phyloP scores from a whole-genome alignment of 2,888 invertebrate genomes.

The Pristionchus entomophagus region DNA sequence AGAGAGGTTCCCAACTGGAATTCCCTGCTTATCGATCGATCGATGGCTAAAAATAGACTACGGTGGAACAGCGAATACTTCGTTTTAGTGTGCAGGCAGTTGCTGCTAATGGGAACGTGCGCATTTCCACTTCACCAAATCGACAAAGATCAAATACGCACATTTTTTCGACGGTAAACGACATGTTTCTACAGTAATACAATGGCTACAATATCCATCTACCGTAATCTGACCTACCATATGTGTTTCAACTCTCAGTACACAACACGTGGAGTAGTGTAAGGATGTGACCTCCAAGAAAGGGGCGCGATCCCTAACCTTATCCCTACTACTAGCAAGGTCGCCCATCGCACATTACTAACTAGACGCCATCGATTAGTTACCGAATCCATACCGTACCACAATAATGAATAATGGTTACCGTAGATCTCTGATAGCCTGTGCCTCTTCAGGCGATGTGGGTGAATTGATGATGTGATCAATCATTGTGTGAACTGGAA shows the following conservation, averaged over 20 bases:
- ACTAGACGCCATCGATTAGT: not conserved
- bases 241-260: conserved; percentile 1
- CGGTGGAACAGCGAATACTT: not conserved
- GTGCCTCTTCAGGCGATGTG: conserved; percentile 50
- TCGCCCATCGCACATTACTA: not conserved
- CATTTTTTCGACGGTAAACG: too few species aligned
- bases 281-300: conserved; percentile 33
- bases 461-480: conserved; percentile 43
- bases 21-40: conserved; percentile 14
- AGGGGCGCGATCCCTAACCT: conserved; percentile 29
- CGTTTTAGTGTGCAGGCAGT: not conserved
- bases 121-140: not conserved
- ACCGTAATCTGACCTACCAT: not conserved
- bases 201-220: too few species aligned
- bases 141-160: not conserved
- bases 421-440: conserved; percentile 53
- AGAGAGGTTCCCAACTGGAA: conserved; percentile 13
- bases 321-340: conserved; percentile 21
- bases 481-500: not conserved
- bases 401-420: not conserved
- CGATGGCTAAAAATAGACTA: conserved; percentile 7
- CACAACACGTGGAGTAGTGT: conserved; percentile 28
- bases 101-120: not conserved
- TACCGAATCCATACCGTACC: not conserved
- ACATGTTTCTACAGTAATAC: not conserved